Base-by-base conservation (phyloP, 2,113 vertebrate species). In the Embiotoca jacksoni region DNA sequence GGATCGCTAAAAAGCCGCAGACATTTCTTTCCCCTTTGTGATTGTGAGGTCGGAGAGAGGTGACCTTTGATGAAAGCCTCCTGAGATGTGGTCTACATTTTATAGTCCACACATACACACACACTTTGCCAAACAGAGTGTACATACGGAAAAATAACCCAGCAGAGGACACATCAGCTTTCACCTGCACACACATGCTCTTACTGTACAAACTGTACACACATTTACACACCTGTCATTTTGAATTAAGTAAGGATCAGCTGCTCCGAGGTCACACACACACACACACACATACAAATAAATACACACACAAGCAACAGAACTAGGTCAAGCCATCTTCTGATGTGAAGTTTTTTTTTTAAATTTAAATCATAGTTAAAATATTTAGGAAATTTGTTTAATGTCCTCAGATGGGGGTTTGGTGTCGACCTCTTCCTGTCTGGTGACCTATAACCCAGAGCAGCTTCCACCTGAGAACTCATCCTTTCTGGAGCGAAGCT, bases 401-500 rank as follows among this genome's bases (percentile, higher is more conserved):
- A 9, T 0, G 32, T 78, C 33, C 35, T 53, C 78, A 89, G 91
- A 76, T 13, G 83, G 47, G 0, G 85, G 83, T 4, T 54, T 55
- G 0, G 11, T 11, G 39, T 57, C 77, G 0, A 44, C 64, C 37
- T 55, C 85, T 1, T 74, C 87, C 32, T 59, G 57, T 58, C 67
- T 80, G 75, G 79, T 91, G 23, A 10, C 36, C 75, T 91, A 80
- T 80, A 79, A 92, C 76, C 90, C 52, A 0, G 91, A 95, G 2
- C 92, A 92, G 68, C 90, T 95, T 33, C 94, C 93, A 0, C 92
- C 91, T 5, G 95, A 96, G 58, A 95, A 95, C 88, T 95, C 94
- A 1, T 94, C 94, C 69, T 95, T 94, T 81, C 93, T 95, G 82
- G 95, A 96, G 81, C 83, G 95, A 78, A 91, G 85, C 76, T 96